Conservation (phyloP, 2,113 vertebrate species). For the Anser cygnoides region DNA sequence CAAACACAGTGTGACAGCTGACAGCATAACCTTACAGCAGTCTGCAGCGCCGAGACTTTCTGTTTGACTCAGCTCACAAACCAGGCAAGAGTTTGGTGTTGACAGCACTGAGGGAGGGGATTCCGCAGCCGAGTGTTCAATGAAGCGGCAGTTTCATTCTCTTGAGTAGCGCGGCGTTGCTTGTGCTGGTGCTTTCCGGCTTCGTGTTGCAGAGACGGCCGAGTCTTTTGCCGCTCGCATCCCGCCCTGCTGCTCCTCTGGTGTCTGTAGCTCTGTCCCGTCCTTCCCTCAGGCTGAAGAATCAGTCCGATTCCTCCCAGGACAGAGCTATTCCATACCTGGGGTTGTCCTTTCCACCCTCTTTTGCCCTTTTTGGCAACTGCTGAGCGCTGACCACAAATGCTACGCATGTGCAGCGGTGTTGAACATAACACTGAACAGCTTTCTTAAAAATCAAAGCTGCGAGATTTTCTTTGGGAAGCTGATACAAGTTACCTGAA, state of each 20-base stretch:
- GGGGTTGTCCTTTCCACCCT: neutral
- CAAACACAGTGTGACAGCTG: neutral
- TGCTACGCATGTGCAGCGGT: neutral
- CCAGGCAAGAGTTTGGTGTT: neutral
- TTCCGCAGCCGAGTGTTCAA: fast-evolving
- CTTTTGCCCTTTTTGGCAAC: neutral
- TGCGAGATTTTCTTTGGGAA: neutral
- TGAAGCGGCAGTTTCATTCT: neutral
- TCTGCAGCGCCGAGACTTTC: fast-evolving
- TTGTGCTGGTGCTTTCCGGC: neutral
- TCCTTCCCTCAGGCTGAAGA: neutral
- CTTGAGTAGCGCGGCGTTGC: neutral
- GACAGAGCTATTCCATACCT: neutral
- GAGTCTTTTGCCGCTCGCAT: neutral
- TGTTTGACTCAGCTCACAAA: neutral
- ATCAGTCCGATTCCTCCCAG: neutral
- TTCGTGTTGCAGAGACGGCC: neutral
- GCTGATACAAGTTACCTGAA: neutral
- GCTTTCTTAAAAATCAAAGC: neutral
- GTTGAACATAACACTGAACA: neutral
- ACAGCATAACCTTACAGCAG: fast-evolving
- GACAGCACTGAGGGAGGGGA: neutral
- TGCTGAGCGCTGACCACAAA: neutral
- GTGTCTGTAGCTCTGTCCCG: neutral
- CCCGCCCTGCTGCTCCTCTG: neutral